Conservation (phyloP, 2,888 invertebrate species). For the Epinotia nisella region DNA sequence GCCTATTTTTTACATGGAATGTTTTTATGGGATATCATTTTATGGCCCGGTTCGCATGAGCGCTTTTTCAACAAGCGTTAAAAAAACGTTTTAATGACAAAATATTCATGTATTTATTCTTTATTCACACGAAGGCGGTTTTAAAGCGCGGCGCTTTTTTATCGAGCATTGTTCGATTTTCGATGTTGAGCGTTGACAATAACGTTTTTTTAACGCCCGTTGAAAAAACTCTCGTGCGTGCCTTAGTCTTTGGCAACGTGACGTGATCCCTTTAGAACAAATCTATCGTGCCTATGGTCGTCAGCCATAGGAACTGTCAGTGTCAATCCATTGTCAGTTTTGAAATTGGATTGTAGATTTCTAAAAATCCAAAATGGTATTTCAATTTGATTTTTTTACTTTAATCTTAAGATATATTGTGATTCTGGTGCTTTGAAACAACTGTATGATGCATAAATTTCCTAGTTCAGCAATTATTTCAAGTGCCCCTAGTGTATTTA, state of each 20-base stretch:
- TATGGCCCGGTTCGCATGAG: too few species aligned
- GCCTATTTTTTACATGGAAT: too few species aligned
- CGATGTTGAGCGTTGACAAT: too few species aligned
- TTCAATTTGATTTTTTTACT: slow-evolving; percentile 61
- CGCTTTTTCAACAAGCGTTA: too few species aligned
- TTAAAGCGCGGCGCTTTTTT: too few species aligned
- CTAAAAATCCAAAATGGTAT: slow-evolving; percentile 74
- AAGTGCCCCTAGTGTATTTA: slow-evolving; percentile 52
- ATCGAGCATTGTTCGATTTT: too few species aligned
- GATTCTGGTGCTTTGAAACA: not conserved
- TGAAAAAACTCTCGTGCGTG: too few species aligned
- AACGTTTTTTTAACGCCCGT: too few species aligned
- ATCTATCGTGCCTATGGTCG: slow-evolving; percentile 9
- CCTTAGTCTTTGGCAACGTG: not conserved
- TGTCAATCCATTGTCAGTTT: slow-evolving; percentile 50
- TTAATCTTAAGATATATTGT: slow-evolving; percentile 58
- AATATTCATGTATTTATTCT: too few species aligned
- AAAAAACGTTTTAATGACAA: too few species aligned
- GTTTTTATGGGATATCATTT: too few species aligned
- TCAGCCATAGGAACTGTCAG: slow-evolving; percentile 26
- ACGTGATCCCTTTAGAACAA: not conserved
- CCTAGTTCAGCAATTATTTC: slow-evolving; percentile 57
- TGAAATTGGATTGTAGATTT: slow-evolving; percentile 46
- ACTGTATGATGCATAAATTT: slow-evolving; percentile 48
- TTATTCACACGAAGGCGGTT: too few species aligned